These are phyloP conservation scores for Oegoconia quadripuncta DNA, from an alignment of 2,888 invertebrate species.

Conservation along the genomic window DNA sequence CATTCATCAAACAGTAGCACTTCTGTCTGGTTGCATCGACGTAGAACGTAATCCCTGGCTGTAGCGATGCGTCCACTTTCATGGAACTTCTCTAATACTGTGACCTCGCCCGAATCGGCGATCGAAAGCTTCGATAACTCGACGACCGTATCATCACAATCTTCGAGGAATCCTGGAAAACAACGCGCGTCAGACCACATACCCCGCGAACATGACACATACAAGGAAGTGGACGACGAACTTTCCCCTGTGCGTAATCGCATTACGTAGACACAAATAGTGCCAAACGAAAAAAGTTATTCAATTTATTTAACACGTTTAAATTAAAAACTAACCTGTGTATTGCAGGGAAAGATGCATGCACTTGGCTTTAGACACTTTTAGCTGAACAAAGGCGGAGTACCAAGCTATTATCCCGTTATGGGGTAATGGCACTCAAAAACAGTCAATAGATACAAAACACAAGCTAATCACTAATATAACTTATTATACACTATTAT, in stretches of 20 bases:
- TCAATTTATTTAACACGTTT: not conserved
- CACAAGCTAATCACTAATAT: slow-evolving; percentile 27
- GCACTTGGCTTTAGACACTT: slow-evolving; percentile 78
- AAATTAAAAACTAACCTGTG: slow-evolving; percentile 59
- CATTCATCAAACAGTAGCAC: slow-evolving; percentile 81
- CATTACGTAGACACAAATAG: slow-evolving; percentile 38
- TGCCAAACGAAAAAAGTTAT: not conserved
- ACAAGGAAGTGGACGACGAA: slow-evolving; percentile 62
- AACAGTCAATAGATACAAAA: slow-evolving; percentile 38
- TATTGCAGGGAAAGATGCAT: slow-evolving; percentile 79
- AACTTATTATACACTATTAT: slow-evolving; percentile 38
- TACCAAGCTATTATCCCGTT: slow-evolving; percentile 77
- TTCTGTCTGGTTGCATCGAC: slow-evolving; percentile 83
- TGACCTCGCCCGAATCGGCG: slow-evolving; percentile 65
- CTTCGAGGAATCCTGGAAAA: slow-evolving; percentile 73
- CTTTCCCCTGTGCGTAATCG: slow-evolving; percentile 68
- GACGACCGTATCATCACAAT: slow-evolving; percentile 78
- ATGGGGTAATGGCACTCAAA: slow-evolving; percentile 74
- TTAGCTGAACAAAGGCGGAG: slow-evolving; percentile 70
- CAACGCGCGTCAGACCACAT: slow-evolving; percentile 30
- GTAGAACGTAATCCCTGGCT: slow-evolving; percentile 76
- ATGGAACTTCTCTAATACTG: slow-evolving; percentile 65
- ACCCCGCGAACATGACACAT: slow-evolving; percentile 45
- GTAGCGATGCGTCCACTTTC: slow-evolving; percentile 56
- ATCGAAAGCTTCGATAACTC: slow-evolving; percentile 75